Evolutionary conservation across 2,797 vertebrate species (phyloP).

Genomic region (Manis pentadactyla): DNA sequence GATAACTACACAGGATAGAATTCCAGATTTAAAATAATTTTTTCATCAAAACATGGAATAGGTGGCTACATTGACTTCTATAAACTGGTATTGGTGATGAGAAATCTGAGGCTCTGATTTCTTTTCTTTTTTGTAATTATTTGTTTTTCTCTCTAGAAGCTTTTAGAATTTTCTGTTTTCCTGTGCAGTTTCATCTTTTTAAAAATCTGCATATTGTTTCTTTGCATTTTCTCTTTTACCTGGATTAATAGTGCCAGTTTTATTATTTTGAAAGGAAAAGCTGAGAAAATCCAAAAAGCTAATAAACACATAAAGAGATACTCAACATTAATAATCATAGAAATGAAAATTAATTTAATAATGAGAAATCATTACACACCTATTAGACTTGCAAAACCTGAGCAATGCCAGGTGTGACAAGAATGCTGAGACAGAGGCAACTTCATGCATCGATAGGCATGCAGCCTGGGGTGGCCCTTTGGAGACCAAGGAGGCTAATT

Average conservation of each 20-base stretch:
- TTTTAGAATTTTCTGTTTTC: neutral
- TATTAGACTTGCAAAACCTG: neutral
- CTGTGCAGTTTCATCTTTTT: neutral
- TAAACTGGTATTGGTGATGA: neutral
- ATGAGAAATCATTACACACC: neutral
- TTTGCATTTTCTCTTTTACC: neutral
- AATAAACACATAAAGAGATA: neutral
- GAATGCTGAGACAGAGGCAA: neutral
- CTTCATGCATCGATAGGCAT: neutral
- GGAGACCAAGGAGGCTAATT: neutral
- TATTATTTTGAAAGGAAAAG: neutral
- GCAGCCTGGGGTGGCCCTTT: neutral
- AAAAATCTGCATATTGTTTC: neutral
- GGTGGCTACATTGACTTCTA: neutral
- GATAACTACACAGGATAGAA: neutral
- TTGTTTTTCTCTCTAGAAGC: neutral
- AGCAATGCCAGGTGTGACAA: neutral
- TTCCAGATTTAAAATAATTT: neutral
- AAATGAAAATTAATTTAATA: conserved; percentile 14
- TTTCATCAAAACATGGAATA: neutral
- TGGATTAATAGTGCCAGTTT: neutral
- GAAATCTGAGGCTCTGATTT: neutral
- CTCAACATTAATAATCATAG: neutral
- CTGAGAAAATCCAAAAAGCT: neutral
- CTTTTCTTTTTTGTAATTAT: neutral